Conservation (phyloP, 2,888 invertebrate species). For the Tenthredo amoena region DNA sequence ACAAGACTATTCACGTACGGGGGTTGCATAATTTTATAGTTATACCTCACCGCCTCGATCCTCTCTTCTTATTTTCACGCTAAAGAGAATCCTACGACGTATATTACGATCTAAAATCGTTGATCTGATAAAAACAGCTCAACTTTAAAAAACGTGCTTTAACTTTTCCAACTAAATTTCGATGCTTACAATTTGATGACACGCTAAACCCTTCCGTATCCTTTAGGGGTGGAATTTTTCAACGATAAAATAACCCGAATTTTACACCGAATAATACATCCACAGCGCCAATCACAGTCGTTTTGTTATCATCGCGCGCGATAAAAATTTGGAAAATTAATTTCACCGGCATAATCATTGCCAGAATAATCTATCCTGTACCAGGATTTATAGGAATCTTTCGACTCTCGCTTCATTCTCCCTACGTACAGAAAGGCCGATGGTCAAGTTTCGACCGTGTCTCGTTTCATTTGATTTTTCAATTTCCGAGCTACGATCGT, state of each 20-base stretch:
- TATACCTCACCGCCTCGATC: not conserved
- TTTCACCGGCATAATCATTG: not conserved
- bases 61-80: not conserved
- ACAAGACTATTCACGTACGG: not conserved
- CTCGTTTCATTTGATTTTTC: not conserved
- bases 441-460: not conserved
- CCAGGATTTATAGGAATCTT: not conserved
- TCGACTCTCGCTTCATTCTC: not conserved
- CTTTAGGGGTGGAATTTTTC: not conserved
- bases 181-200: constrained; percentile 17
- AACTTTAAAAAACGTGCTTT: constrained; percentile 32
- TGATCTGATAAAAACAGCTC: constrained; percentile 32
- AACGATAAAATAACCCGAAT: not conserved
- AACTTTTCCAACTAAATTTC: constrained; percentile 33
- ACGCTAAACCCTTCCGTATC: not conserved
- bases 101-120: constrained; percentile 5
- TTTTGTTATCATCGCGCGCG: not conserved
- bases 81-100: constrained; percentile 29
- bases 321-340: not conserved
- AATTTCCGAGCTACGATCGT: not conserved
- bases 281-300: not conserved
- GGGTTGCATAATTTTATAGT: not conserved
- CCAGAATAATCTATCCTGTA: not conserved
- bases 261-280: not conserved
- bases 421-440: not conserved